Base-by-base conservation (phyloP, 2,888 invertebrate species). In the Himalopsyche anomala region DNA sequence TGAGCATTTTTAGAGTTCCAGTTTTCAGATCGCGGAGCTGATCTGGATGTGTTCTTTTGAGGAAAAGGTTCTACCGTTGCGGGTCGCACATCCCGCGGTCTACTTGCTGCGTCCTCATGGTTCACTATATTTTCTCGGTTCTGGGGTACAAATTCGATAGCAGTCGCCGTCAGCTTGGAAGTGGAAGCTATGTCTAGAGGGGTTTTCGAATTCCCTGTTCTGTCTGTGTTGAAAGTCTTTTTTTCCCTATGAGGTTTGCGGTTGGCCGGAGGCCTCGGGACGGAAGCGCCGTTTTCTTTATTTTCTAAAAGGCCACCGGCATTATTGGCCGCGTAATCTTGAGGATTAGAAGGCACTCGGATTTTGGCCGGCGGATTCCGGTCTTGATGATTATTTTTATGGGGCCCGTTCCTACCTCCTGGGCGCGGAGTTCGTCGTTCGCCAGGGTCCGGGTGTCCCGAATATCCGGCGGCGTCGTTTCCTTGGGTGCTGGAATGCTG, bases 71-170 rank as follows among this genome's bases (percentile, higher is more conserved):
- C 74, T 40, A 51, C 80, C 1, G 12, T 69, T 42, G 45, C 11
- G 2, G 19, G 80, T n/a, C 80, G 45, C n/a, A 6, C 5, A 28
- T 80, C 19, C 19, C n/a, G 42, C 15, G 80, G 19, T 11, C 19
- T 62, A 9, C 62, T 80, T 19, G 15, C 15, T 40, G 81, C 38
- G 15, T 40, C 51, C 28, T 80, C 19, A 45, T 11, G 51, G 6
- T 74, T 74, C 1, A 5, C 17, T n/a, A 79, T 28, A 54, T 83
- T 83, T 80, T 86, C 6, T 81, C 81, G 38, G 38, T 85, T 83
- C 11, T 88, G 90, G 2, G 91, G 91, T 42, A 91, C 89, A 88
- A 91, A 91, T 89, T 91, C 91, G 62, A 88, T 89, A 4, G 91
- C 91, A 4, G 90, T 90, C 3, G 90, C 89, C n/a, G 91, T 90